Evolutionary conservation across 2,113 vertebrate genomes (phyloP), one percentile per base, ranked within the genome.

Genomic region (Aix galericulata): DNA sequence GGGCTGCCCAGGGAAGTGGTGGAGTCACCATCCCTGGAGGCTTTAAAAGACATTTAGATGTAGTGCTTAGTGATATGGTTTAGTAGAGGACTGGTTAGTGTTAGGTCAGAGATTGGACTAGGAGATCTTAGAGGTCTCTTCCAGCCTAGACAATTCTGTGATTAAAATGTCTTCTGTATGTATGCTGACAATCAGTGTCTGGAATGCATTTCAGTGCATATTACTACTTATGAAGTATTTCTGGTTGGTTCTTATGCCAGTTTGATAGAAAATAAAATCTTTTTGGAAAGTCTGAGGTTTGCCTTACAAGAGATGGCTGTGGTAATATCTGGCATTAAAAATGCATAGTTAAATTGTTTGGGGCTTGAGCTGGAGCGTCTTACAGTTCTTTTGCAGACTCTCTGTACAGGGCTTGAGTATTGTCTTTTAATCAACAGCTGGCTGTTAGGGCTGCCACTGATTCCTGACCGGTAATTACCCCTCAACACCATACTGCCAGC

Each of bases 381-480:
- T 55, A 55, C 13, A 59, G 27, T 16, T 80, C 56, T 86, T 93
- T 82, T 87, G 79, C 85, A 91, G 48, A 17, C 13, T 44, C 16
- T 80, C 27, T 82, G 17, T 40, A 52, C 14, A 71, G 40, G 44
- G 53, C 13, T 79, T 63, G 84, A 89, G 50, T 80, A 94, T 87
- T 44, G 64, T 53, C 58, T 56, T 56, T 89, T 89, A 89, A 85
- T 87, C 74, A 89, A 52, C 34, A 91, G 74, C 81, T 62, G 72
- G 53, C 86, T 94, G 81, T 72, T 93, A 94, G 29, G 44, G 32
- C 67, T 92, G 81, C 42, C 69, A 36, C 83, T 66, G 77, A 87
- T 79, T 88, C 81, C 58, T 92, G 77, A 75, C 91, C 78, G 86
- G 71, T 82, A 94, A 89, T 86, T 95, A 86, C 53, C 53, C 55